Base-by-base conservation (phyloP, 2,797 vertebrate genomes). In the Bryconaethiops microstoma region DNA sequence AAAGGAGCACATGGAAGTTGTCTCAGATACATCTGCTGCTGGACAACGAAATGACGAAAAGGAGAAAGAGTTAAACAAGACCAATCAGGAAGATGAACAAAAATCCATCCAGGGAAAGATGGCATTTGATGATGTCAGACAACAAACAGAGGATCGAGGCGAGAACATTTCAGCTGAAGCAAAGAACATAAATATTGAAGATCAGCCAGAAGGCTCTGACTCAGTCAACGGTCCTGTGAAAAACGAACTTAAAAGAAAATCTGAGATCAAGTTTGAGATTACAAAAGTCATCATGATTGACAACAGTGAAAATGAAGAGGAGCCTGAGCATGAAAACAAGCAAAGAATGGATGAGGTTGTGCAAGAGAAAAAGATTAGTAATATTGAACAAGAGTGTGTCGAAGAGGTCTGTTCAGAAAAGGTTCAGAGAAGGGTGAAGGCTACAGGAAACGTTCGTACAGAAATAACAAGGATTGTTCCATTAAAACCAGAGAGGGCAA, bases 401-500 rank as follows among this genome's bases (percentile, higher is more conserved):
- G 93, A 94, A 62, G 87, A 89, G 80, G 74, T 91, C 17, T 13
- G 87, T 39, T 85, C 87, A 17, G 92, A 93, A 69, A 90, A 88
- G 85, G 80, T 88, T 23, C 91, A 92, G 85, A 92, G 87, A 87
- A 89, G 90, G 4, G 91, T 91, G 23, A 91, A 91, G 50, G 85
- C 92, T 71, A 92, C 92, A 35, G 91, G 91, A 68, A 89, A 90
- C 84, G 85, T 86, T 55, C 92, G 90, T 76, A 87, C 90, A 1
- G 93, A 95, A 86, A 91, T 95, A 85, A 93, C 93, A 82, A 88
- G 93, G 83, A 95, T 95, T 1, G 94, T 95, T 68, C 94, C 94
- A 9, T 90, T 95, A 2, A 95, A 95, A 87, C 92, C 93, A 0
- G 94, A 95, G 78, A 88, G 93, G 74, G 91, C 92, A 64, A 94